Base-by-base conservation (phyloP, 1,140 invertebrate genomes). In the Lepidotrigona ventralis region DNA sequence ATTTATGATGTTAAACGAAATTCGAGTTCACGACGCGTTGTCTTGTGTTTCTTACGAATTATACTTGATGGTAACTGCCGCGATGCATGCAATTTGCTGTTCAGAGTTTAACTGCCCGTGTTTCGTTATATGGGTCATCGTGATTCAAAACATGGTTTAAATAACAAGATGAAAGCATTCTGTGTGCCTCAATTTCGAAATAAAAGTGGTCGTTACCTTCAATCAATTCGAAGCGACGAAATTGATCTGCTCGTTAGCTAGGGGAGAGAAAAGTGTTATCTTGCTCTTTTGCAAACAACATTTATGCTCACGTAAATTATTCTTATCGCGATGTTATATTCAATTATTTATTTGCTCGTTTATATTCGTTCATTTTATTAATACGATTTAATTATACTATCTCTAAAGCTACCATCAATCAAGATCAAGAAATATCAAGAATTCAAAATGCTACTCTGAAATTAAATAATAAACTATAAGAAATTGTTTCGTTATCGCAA, bases 381-480 rank as follows among this genome's bases (percentile, higher is more conserved):
- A 33, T 23, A 17, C 23, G 8, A 17, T 17, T 66, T 29, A 17
- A 29, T 33, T 17, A 26, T 33, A 5, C 39, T 46, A 46, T 5
- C 15, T 17, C 2, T 64, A 8, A 29, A 17, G n/a, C 9, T 15
- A n/a, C 5, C 3, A 29, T 23, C 60, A 14, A 14, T n/a, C 1
- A 12, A 60, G 23, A n/a, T 14, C 23, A 12, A 60, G n/a, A 60
- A 88, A 54, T 60, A 53, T 54, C 85, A 86, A 84, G 81, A 84
- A 58, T 63, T 66, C 39, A 68, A 87, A 87, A 81, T 60, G 85
- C 75, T 81, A 80, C 68, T 54, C 56, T 56, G 51, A 64, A 77
- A 87, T 87, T 87, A 66, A 79, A 87, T 80, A 54, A 86, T 74
- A 60, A 58, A 63, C n/a, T 26, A 8, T 39, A 4, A 39, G 33